Evolutionary conservation across 2,113 vertebrate genomes (phyloP).

Genomic region (Pseudorasbora parva): DNA sequence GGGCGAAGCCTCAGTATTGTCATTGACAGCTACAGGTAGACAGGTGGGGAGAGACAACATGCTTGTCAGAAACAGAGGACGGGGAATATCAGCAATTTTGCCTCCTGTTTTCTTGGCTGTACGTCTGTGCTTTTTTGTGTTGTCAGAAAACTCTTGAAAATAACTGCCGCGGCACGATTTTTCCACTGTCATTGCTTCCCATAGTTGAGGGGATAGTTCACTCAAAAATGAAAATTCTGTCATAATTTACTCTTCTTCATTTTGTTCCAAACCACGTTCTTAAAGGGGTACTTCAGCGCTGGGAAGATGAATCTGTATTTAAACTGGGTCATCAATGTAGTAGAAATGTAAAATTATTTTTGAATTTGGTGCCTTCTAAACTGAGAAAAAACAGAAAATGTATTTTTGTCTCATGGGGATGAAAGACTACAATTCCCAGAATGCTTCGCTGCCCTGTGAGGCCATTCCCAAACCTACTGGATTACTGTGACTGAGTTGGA

Average conservation of each 20-base stretch:
- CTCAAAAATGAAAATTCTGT: slow-evolving; percentile 1
- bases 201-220: background rate
- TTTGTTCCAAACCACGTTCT: background rate
- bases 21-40: slow-evolving; percentile 75
- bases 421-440: too few species aligned
- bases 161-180: background rate
- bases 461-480: too few species aligned
- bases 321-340: too few species aligned
- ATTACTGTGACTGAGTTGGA: too few species aligned
- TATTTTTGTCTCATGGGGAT: too few species aligned
- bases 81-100: slow-evolving; percentile 35
- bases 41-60: slow-evolving; percentile 58
- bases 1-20: slow-evolving; percentile 71
- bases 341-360: too few species aligned
- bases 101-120: slow-evolving; percentile 17
- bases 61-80: slow-evolving; percentile 3
- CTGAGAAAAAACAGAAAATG: too few species aligned
- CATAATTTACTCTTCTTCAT: background rate
- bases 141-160: slow-evolving; percentile 9
- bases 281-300: too few species aligned
- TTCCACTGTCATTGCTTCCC: background rate
- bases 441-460: too few species aligned
- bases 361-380: too few species aligned
- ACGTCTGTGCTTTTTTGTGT: slow-evolving; percentile 32
- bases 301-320: too few species aligned